These are phyloP conservation scores for Eidolon dupreanum DNA, from an alignment of 2,797 vertebrate genomes.

Conservation along the genomic window DNA sequence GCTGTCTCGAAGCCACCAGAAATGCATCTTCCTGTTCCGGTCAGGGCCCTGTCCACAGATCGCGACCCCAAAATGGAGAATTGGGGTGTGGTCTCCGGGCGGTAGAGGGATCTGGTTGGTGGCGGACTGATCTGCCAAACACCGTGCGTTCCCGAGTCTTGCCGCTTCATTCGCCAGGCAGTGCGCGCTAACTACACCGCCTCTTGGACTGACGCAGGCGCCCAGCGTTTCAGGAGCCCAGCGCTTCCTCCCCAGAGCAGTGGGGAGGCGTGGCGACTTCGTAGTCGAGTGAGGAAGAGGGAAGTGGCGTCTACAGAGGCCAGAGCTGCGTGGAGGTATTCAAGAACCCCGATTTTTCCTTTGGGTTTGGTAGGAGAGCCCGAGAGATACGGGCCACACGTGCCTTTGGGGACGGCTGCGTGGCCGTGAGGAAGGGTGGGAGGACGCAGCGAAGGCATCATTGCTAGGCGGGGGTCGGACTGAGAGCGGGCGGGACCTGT, in stretches of 20 bases:
- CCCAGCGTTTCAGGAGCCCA: too few species aligned
- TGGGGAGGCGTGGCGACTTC: not conserved
- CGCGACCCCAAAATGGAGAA: not conserved
- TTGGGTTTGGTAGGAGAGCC: not conserved
- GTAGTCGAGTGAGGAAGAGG: not conserved
- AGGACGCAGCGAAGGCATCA: too few species aligned
- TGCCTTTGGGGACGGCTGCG: not conserved
- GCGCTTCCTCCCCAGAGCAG: too few species aligned
- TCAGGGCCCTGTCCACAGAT: not conserved
- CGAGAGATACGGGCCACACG: not conserved
- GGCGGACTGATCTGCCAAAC: too few species aligned
- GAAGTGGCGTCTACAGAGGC: not conserved
- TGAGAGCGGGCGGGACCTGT: not conserved
- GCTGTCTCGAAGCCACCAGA: not conserved
- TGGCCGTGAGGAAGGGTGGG: not conserved
- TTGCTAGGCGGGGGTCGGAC: not conserved
- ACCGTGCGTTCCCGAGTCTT: too few species aligned
- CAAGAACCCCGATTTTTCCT: not conserved
- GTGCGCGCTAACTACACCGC: rapidly evolving
- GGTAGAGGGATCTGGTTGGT: rapidly evolving
- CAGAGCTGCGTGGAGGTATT: not conserved
- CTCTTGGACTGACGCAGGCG: too few species aligned
- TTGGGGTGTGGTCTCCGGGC: rapidly evolving
- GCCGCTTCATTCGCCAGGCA: not conserved
- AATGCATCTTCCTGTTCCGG: not conserved